phyloP scores from a whole-genome alignment of 2,888 invertebrate genomes.

The Dilophus febrilis region DNA sequence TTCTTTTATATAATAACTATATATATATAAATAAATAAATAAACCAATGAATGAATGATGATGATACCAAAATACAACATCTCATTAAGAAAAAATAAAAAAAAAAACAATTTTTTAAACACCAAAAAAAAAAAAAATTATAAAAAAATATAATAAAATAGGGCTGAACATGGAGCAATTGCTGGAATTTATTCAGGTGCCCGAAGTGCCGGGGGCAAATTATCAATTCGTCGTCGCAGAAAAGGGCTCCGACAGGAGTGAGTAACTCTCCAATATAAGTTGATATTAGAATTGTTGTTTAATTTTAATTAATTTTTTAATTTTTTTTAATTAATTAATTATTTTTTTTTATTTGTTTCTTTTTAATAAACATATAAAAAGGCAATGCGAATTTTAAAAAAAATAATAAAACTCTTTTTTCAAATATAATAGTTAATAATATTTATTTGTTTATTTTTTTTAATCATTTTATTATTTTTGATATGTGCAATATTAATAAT shows the following conservation, averaged over 20 bases:
- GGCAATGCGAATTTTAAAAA: too few species aligned
- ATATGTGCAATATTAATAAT: too few species aligned
- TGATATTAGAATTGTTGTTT: too few species aligned
- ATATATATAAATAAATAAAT: neutral
- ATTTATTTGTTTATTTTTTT: too few species aligned
- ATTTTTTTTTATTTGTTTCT: neutral
- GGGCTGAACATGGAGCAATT: constrained; percentile 14
- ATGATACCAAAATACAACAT: constrained; percentile 3
- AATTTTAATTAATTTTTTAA: too few species aligned
- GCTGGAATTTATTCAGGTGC: constrained; percentile 8
- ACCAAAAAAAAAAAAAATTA: neutral
- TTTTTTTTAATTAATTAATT: neutral
- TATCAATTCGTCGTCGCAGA: constrained; percentile 15
- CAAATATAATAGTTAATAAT: too few species aligned
- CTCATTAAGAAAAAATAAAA: neutral
- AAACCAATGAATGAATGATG: neutral
- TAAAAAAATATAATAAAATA: constrained; percentile 4
- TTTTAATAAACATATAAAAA: too few species aligned
- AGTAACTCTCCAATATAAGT: constrained; percentile 8
- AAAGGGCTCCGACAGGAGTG: constrained; percentile 15
- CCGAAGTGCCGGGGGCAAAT: constrained; percentile 12
- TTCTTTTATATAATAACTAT: neutral
- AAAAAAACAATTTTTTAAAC: neutral
- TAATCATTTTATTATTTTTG: too few species aligned
- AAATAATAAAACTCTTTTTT: too few species aligned